Percentiles rank a stretch among this genome's conserved stretches.
Evolutionary conservation across 1,140 invertebrate genomes (phyloP).

Genomic region (Heliconius nattereri): DNA sequence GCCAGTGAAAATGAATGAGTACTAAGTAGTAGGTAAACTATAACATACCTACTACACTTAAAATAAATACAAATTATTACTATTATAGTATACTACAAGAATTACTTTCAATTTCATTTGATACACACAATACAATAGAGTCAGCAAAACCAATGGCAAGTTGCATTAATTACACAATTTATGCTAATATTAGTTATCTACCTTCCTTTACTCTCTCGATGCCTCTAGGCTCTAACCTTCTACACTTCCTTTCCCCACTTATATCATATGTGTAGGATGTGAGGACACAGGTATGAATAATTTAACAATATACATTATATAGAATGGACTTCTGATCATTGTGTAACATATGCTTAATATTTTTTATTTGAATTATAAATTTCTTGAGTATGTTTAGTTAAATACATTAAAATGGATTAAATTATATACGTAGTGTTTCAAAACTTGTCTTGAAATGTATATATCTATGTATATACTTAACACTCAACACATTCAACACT

Average conservation of each 20-base stretch:
- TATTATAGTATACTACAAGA: not conserved
- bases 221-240: conserved; percentile 35
- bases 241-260: conserved; percentile 35
- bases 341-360: too few relatives aligned
- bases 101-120: conserved; percentile 13
- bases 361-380: too few relatives aligned
- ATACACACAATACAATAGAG: conserved; percentile 2
- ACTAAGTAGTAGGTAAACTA: too few relatives aligned
- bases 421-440: too few relatives aligned
- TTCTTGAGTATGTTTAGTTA: too few relatives aligned
- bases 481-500: too few relatives aligned
- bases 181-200: conserved; percentile 33
- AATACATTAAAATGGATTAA: too few relatives aligned
- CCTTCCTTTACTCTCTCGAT: conserved; percentile 32
- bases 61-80: too few relatives aligned
- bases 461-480: too few relatives aligned
- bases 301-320: conserved; percentile 9
- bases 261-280: conserved; percentile 30
- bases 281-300: conserved; percentile 18
- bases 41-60: too few relatives aligned
- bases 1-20: too few relatives aligned
- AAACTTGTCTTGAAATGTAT: too few relatives aligned
- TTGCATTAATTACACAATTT: conserved; percentile 34
- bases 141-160: conserved; percentile 19
- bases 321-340: not conserved